Base-by-base conservation (phyloP, 2,888 invertebrate genomes). In the Microchrysa polita region DNA sequence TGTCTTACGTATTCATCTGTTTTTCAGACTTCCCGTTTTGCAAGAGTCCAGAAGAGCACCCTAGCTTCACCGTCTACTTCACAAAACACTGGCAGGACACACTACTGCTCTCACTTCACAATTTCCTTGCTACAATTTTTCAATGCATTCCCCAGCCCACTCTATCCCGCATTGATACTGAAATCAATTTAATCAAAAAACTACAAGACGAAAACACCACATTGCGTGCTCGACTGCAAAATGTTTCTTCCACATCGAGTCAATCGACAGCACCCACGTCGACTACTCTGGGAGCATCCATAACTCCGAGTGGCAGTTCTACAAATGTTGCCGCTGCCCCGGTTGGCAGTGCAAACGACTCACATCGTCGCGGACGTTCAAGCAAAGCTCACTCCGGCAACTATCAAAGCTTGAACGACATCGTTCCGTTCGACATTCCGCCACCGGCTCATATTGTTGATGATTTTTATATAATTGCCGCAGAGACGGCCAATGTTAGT, bases 81-180 rank as follows among this genome's bases (percentile, higher is more conserved):
- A 94, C 93, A 9, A 91, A 93, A 77, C 94, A 94, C 74, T 98
- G 98, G 98, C 96, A 97, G 83, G 98, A 98, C 82, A 96, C 95
- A 34, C 90, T 96, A 79, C 86, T 96, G 73, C 91, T 89, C 1
- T 97, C 97, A 0, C 86, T 98, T 48, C 95, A 97, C 83, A 98
- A 98, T 85, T 93, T 98, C 81, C 86, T 98, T 52, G 93, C 96
- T 14, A 94, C 96, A 0, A 92, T 97, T 76, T 95, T 88, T 78
- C 88, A 95, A 88, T 93, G 93, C 80, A 91, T 95, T 90, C 94
- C 95, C 2, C 92, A 92, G 79, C 96, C 97, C 5, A 92, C 93
- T 0, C 87, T 97, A 65, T 89, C 94, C 74, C 92, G 92, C 78
- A 95, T 93, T 79, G 96, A 96, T 83, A 93, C 94, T 81, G 96